Conservation (phyloP, 2,888 invertebrate species). For the Torymus texanus region DNA sequence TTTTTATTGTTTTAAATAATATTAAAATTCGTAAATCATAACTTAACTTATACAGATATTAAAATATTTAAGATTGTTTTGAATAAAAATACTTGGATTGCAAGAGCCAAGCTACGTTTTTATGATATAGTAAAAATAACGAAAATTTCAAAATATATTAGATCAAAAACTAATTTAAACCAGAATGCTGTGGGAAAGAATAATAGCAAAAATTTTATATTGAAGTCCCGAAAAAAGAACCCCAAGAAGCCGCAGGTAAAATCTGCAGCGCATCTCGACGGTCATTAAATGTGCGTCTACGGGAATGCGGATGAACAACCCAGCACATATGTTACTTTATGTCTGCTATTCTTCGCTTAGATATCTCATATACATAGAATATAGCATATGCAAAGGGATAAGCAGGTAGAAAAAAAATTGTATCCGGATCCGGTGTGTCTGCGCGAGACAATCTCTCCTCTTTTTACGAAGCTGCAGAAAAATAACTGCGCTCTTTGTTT, state of each 20-base stretch:
- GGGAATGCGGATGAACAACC: slow-evolving; percentile 52
- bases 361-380: slow-evolving; percentile 60
- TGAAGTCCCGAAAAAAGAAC: slow-evolving; percentile 30
- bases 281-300: slow-evolving; percentile 56
- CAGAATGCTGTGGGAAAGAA: background rate
- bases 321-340: slow-evolving; percentile 60
- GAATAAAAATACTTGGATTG: too few relatives aligned
- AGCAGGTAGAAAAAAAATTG: slow-evolving; percentile 65
- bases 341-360: slow-evolving; percentile 56
- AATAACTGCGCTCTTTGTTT: background rate
- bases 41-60: too few relatives aligned
- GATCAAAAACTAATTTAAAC: background rate
- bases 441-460: slow-evolving; percentile 35
- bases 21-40: too few relatives aligned
- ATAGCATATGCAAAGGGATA: slow-evolving; percentile 68
- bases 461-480: too few relatives aligned
- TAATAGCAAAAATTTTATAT: slow-evolving; percentile 12
- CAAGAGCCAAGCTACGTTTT: too few relatives aligned
- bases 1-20: too few relatives aligned
- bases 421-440: slow-evolving; percentile 55
- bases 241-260: slow-evolving; percentile 20
- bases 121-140: too few relatives aligned
- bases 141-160: background rate
- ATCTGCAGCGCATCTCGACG: slow-evolving; percentile 43
- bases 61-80: too few relatives aligned